Conservation (phyloP, 1,140 invertebrate species). For the Drosophila setifemur region DNA sequence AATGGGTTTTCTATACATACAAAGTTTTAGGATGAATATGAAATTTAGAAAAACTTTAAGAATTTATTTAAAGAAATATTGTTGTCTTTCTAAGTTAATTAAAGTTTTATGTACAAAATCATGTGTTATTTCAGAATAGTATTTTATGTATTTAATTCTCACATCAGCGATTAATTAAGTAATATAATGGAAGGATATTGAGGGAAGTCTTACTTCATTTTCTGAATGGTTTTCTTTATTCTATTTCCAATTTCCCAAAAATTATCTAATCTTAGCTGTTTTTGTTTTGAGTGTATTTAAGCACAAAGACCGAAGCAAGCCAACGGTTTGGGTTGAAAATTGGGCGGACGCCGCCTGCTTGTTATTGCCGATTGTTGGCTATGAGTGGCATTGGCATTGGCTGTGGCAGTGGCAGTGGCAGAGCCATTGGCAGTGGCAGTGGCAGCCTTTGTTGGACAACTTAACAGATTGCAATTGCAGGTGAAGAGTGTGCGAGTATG, state of each 20-base stretch:
- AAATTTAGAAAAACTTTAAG: not conserved
- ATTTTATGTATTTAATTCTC: too few species aligned
- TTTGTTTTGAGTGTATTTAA: conserved; percentile 12
- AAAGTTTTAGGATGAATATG: too few species aligned
- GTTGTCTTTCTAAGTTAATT: too few species aligned
- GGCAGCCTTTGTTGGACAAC: conserved; percentile 42
- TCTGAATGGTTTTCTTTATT: too few species aligned
- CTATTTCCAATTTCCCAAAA: too few species aligned
- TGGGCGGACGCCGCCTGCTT: conserved; percentile 69
- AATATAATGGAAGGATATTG: too few species aligned
- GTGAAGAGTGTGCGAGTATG: conserved; percentile 6
- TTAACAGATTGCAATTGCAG: conserved; percentile 49
- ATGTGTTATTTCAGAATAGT: too few species aligned
- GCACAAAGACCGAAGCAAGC: conserved; percentile 18
- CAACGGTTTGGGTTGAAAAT: conserved; percentile 66
- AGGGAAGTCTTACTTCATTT: too few species aligned
- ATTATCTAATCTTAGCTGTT: not conserved
- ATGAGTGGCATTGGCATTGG: conserved; percentile 43
- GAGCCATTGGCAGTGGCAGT: conserved; percentile 17
- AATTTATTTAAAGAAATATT: too few species aligned
- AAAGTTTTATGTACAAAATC: too few species aligned
- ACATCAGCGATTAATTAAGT: too few species aligned
- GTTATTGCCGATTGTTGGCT: conserved; percentile 77
- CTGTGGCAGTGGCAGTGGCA: conserved; percentile 14
- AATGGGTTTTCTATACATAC: too few species aligned